phyloP scores from a whole-genome alignment of 92 coral and sea anemone species.

The Hydrozoanthus gracilis region DNA sequence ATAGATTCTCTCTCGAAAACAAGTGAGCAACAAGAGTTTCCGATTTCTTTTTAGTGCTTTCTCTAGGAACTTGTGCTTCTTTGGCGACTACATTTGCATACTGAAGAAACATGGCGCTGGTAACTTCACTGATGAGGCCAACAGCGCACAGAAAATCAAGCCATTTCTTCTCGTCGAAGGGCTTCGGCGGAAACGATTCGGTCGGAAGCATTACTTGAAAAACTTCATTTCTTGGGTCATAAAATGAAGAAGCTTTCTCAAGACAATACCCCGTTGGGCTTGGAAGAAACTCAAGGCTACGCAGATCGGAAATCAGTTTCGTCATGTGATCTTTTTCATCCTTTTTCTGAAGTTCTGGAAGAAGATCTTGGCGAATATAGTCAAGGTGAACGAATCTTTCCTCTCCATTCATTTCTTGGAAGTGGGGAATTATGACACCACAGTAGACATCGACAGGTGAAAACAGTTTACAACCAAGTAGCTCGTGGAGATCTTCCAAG shows the following conservation, averaged over 20 bases:
- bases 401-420: slow-evolving; percentile 23
- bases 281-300: slow-evolving; percentile 8
- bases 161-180: slow-evolving; percentile 57
- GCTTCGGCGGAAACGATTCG: slow-evolving; percentile 72
- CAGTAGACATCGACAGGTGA: slow-evolving; percentile 68
- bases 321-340: slow-evolving; percentile 2
- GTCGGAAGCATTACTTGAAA: slow-evolving; percentile 62
- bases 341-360: background rate
- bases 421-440: slow-evolving; percentile 54
- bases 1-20: slow-evolving; percentile 27
- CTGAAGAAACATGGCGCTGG: slow-evolving; percentile 21
- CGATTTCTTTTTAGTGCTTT: slow-evolving; percentile 57
- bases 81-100: slow-evolving; percentile 64
- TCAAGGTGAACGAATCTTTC: slow-evolving; percentile 57
- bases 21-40: slow-evolving; percentile 51
- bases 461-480: slow-evolving; percentile 49
- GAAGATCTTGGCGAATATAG: slow-evolving; percentile 39
- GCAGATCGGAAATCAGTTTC: slow-evolving; percentile 25
- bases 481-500: slow-evolving; percentile 44
- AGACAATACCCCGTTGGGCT: background rate
- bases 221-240: slow-evolving; percentile 62
- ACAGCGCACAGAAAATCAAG: slow-evolving; percentile 56
- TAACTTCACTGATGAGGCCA: slow-evolving; percentile 62
- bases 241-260: slow-evolving; percentile 55
- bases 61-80: slow-evolving; percentile 38